phyloP scores from a whole-genome alignment of 2,113 vertebrate species.

The Passer montanus region DNA sequence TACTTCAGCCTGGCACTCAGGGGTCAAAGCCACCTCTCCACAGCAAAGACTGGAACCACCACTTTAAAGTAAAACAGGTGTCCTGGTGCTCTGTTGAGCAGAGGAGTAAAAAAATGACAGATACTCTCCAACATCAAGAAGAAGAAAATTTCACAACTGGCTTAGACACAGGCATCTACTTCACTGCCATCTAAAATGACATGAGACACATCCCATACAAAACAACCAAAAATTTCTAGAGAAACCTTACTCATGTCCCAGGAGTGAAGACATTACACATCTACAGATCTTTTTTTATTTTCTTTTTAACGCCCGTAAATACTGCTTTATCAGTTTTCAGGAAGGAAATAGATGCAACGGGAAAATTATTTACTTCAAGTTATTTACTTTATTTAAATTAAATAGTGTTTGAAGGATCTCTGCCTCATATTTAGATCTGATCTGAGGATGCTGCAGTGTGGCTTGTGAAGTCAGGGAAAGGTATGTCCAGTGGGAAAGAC shows the following conservation, averaged over 20 bases:
- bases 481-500: neutral
- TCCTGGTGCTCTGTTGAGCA: neutral
- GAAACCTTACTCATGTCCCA: neutral
- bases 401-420: neutral
- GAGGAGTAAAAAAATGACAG: neutral
- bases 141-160: neutral
- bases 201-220: neutral
- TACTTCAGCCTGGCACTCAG: neutral
- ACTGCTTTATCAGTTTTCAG: neutral
- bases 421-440: neutral
- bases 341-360: neutral
- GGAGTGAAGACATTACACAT: neutral
- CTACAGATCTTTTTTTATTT: neutral
- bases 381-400: neutral
- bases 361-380: neutral
- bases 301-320: neutral
- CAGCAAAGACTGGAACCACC: neutral
- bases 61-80: neutral
- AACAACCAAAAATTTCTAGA: neutral
- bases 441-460: neutral
- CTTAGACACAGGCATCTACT: neutral
- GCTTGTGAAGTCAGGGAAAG: neutral
- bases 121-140: neutral
- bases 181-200: neutral
- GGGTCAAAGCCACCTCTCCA: neutral